Evolutionary conservation across 2,888 invertebrate genomes (phyloP).

Genomic region (Nyleta sp.): DNA sequence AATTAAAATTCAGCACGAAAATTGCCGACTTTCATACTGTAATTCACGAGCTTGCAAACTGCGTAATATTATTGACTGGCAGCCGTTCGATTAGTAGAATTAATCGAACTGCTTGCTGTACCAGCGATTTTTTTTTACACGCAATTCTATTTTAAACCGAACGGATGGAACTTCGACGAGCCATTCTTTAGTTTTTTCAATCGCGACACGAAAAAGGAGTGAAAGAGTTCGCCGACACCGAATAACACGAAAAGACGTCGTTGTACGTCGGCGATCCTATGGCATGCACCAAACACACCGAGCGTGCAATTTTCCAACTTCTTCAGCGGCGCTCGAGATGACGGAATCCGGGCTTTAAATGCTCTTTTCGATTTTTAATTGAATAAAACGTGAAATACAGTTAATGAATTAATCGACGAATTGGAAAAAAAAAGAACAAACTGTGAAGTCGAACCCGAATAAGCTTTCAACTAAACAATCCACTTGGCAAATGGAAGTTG

Average conservation of each 20-base stretch:
- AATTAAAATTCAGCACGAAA: too few relatives aligned
- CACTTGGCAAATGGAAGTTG: too few relatives aligned
- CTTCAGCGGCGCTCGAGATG: not conserved
- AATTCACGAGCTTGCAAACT: too few relatives aligned
- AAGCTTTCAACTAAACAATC: too few relatives aligned
- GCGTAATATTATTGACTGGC: not conserved
- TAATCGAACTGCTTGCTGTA: not conserved
- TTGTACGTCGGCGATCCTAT: conserved; percentile 10
- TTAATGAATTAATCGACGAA: not conserved
- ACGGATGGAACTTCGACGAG: not conserved
- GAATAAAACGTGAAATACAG: not conserved
- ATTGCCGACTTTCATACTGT: too few relatives aligned
- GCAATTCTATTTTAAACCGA: not conserved
- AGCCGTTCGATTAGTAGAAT: not conserved
- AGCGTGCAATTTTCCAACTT: not conserved
- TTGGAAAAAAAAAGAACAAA: not conserved
- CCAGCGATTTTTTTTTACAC: not conserved
- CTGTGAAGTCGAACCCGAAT: too few relatives aligned
- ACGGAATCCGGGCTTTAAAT: not conserved
- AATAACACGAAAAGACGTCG: conserved; percentile 15
- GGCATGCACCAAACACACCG: not conserved
- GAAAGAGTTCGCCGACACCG: conserved; percentile 14
- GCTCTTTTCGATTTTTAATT: not conserved
- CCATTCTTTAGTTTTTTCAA: not conserved
- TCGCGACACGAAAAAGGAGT: conserved; percentile 4